Conservation (phyloP, 2,113 vertebrate genomes). For the Apus apus region DNA sequence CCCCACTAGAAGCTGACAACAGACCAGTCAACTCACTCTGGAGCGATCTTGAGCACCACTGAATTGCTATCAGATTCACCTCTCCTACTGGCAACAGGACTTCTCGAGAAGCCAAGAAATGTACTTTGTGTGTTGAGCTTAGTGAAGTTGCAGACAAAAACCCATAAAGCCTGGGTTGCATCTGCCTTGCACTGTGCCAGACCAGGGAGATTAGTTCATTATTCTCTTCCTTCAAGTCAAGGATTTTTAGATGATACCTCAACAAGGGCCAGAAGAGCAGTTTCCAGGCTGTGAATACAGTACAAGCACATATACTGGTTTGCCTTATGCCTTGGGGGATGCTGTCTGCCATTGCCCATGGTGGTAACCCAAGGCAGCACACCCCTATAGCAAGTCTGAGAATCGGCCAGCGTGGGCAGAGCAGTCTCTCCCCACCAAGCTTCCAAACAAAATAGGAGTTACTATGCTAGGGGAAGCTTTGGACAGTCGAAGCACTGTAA, state of each 20-base stretch:
- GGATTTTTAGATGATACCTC: neutral
- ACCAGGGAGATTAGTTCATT: neutral
- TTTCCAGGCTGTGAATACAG: neutral
- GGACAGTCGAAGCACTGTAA: neutral
- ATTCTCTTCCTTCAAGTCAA: neutral
- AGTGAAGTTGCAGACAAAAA: neutral
- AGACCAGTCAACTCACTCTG: neutral
- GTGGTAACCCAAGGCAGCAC: neutral
- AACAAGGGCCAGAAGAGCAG: neutral
- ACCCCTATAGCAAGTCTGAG: neutral
- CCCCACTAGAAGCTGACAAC: neutral
- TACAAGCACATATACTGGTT: fast-evolving
- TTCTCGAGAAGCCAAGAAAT: neutral
- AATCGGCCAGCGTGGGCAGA: neutral
- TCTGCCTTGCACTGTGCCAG: neutral
- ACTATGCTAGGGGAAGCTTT: neutral
- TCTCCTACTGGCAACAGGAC: neutral
- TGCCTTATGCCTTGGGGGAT: neutral
- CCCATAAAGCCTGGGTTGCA: neutral
- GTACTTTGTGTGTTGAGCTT: neutral
- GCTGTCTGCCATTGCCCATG: neutral
- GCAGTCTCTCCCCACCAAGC: neutral
- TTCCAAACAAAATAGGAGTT: neutral
- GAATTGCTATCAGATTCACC: neutral
- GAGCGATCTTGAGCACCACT: neutral